phyloP scores from a whole-genome alignment of 1,140 invertebrate genomes.

The Camponotus floridanus region DNA sequence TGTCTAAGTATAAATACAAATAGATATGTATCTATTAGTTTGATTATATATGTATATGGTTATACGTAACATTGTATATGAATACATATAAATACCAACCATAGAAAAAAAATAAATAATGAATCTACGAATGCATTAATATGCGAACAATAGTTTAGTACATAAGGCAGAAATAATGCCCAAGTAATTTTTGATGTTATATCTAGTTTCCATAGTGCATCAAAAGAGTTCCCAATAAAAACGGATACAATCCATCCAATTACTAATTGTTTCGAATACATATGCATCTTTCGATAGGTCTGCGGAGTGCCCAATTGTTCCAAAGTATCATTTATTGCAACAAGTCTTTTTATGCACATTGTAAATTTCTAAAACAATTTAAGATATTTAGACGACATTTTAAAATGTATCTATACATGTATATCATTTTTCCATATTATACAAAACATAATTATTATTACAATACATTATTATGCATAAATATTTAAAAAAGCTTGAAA shows the following conservation, averaged over 20 bases:
- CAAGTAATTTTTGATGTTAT: not conserved
- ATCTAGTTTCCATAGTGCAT: no score
- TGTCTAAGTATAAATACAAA: not conserved
- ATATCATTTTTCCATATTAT: no score
- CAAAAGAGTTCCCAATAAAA: not conserved
- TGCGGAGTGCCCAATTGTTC: not conserved
- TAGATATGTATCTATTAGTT: not conserved
- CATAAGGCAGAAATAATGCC: not conserved
- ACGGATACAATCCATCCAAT: not conserved
- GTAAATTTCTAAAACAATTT: slow-evolving; percentile 4
- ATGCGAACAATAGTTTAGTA: not conserved
- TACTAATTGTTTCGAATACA: not conserved
- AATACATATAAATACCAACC: slow-evolving; percentile 3
- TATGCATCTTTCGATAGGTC: not conserved
- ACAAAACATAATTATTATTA: no score
- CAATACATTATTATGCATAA: no score
- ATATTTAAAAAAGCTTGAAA: not conserved
- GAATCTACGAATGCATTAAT: not conserved
- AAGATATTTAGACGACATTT: not conserved
- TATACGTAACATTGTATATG: no score
- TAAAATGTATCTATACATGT: not conserved
- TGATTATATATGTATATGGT: not conserved
- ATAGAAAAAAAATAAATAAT: not conserved
- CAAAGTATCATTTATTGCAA: slow-evolving; percentile 15
- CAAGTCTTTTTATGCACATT: slow-evolving; percentile 8